Evolutionary conservation across 1,140 invertebrate genomes (phyloP).

Genomic region (Meteorus sp.): DNA sequence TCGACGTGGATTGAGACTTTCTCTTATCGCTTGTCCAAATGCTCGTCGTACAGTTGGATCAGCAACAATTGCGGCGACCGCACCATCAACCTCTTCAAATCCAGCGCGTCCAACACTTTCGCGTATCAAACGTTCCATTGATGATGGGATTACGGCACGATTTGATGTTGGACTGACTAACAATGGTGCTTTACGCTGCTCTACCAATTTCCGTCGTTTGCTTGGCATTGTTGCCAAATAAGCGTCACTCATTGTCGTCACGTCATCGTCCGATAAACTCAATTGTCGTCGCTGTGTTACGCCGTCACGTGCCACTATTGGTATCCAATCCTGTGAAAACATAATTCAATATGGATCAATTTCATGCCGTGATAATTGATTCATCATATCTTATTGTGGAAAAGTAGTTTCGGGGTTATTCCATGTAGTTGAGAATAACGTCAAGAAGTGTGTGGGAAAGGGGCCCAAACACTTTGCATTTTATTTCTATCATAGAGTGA

Average conservation of each 20-base stretch:
- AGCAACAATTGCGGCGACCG: constrained; percentile 48
- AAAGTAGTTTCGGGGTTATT: too few relatives aligned
- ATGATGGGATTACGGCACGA: constrained; percentile 44
- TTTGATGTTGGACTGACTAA: constrained; percentile 47
- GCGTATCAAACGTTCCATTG: constrained; percentile 51
- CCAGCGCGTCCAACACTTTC: constrained; percentile 49
- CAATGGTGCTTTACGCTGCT: constrained; percentile 53
- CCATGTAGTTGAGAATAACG: too few relatives aligned
- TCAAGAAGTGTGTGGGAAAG: too few relatives aligned
- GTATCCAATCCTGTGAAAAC: constrained; percentile 74
- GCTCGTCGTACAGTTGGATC: constrained; percentile 50
- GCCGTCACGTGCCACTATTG: constrained; percentile 75
- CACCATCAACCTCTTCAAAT: constrained; percentile 50
- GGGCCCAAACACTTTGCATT: too few relatives aligned
- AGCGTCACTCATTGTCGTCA: constrained; percentile 75
- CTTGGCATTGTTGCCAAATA: constrained; percentile 80
- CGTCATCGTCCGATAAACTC: constrained; percentile 41
- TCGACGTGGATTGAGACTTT: constrained; percentile 48
- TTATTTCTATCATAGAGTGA: too few relatives aligned
- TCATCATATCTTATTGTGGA: too few relatives aligned
- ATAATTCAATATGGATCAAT: too few relatives aligned
- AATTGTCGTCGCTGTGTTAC: constrained; percentile 66
- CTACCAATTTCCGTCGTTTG: constrained; percentile 75
- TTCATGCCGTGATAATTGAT: constrained; percentile 22
- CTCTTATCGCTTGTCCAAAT: constrained; percentile 55